Evolutionary conservation across 2,113 vertebrate genomes (phyloP).

Genomic region (Malurus alboscapulatus): DNA sequence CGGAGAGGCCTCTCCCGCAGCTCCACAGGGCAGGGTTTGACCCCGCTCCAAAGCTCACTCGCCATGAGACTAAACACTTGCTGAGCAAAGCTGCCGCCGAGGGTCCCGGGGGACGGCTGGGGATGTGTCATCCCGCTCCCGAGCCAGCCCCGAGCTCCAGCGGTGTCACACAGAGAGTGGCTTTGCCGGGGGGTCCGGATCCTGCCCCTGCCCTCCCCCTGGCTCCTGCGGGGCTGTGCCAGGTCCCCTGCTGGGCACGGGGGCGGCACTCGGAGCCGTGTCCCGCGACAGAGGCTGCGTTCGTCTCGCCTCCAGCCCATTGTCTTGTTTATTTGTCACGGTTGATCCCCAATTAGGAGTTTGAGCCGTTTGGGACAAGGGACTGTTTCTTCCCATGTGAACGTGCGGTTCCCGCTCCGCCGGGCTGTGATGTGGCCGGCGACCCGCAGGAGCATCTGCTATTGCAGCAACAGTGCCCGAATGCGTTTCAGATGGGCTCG

Average conservation of each 20-base stretch:
- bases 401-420: slow-evolving; percentile 6
- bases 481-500: slow-evolving; percentile 58
- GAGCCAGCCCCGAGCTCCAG: background rate
- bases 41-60: background rate
- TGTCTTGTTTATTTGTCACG: slow-evolving; percentile 60
- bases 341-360: slow-evolving; percentile 40
- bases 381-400: slow-evolving; percentile 41
- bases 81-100: background rate
- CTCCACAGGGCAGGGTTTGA: background rate
- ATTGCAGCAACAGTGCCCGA: slow-evolving; percentile 50
- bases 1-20: background rate
- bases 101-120: background rate
- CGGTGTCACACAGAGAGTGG: background rate
- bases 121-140: slow-evolving; percentile 27
- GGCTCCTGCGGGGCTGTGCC: background rate
- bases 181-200: slow-evolving; percentile 1
- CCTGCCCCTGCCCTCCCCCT: background rate
- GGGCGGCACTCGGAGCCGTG: background rate
- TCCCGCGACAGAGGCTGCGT: slow-evolving; percentile 18
- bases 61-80: background rate
- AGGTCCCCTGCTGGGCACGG: slow-evolving; percentile 7
- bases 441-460: slow-evolving; percentile 53
- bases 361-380: background rate
- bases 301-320: slow-evolving; percentile 53
- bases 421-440: slow-evolving; percentile 44